Base-by-base conservation (phyloP, 2,888 invertebrate species). In the Andrena trimmerana region DNA sequence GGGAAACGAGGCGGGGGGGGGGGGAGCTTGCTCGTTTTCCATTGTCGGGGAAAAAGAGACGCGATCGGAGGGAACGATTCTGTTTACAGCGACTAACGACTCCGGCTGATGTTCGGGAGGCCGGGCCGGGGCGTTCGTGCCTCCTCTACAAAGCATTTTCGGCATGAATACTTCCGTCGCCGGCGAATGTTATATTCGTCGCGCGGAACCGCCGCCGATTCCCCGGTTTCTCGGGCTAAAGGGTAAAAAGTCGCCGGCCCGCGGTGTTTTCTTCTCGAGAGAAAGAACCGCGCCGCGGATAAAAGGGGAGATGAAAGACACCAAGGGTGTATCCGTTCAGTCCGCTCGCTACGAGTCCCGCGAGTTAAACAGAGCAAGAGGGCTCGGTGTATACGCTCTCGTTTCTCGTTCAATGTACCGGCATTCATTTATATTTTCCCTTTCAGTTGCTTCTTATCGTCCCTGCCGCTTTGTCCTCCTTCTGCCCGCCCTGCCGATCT, bases 341-440 rank as follows among this genome's bases (percentile, higher is more conserved):
- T 75, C 78, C 75, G 76, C 81, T 83, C 73, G 69, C 73, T 78
- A 68, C 73, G 73, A 60, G 67, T 20, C 72, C 36, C 59, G 52
- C 72, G 74, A 31, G 68, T 85, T 84, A 85, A 84, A 78, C 75
- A 84, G 72, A 54, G 80, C 81, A 78, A 85, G 75, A 78, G 73
- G 63, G 5, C 68, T 42, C 73, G 69, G 62, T 78, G 73, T 75
- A 81, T 63, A 75, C 69, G 69, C 75, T 72, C 78, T 78, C 81
- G 68, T 84, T 85, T 85, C 84, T 81, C 75, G 74, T 78, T 75
- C 72, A 76, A 84, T 76, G 27, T 83, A 57, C 78, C 81, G 50
- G 66, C 75, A 76, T 84, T 85, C 84, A 84, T 84, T 81, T 84
- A 68, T 71, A 85, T 69, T 78, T 76, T 72, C 66, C 68, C 72